A percentile compares a stretch with the other conserved stretches of the same genome.
Evolutionary conservation across 1,140 invertebrate species (phyloP).

Genomic region (Dendrolimus kikuchii): DNA sequence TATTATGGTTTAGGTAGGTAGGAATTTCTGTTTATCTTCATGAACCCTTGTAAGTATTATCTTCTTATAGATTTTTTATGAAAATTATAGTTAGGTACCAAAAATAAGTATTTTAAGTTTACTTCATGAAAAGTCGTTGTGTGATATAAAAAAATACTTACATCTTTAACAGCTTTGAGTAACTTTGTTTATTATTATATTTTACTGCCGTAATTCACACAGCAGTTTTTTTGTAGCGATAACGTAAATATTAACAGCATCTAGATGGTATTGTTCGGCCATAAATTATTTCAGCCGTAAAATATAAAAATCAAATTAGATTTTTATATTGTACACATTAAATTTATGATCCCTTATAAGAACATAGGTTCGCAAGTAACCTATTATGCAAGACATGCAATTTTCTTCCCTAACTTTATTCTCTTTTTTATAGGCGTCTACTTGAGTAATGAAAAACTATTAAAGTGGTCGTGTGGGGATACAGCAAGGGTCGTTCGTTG

Average conservation of each 20-base stretch:
- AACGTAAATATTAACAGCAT: background rate
- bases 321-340: slow-evolving; percentile 19
- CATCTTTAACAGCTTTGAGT: too few relatives aligned
- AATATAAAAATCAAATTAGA: slow-evolving; percentile 48
- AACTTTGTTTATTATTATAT: too few relatives aligned
- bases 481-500: slow-evolving; percentile 47
- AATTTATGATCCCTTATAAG: slow-evolving; percentile 40
- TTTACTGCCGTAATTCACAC: too few relatives aligned
- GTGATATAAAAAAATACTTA: too few relatives aligned
- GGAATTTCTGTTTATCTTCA: too few relatives aligned
- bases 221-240: too few relatives aligned
- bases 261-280: slow-evolving; percentile 14
- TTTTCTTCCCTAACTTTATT: slow-evolving; percentile 64
- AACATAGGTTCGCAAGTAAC: slow-evolving; percentile 24
- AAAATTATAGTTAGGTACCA: too few relatives aligned
- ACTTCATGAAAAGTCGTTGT: too few relatives aligned
- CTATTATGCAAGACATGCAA: slow-evolving; percentile 66
- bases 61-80: too few relatives aligned
- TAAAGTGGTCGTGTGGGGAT: slow-evolving; percentile 58
- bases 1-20: too few relatives aligned
- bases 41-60: too few relatives aligned
- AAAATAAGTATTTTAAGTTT: too few relatives aligned
- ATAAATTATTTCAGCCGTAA: slow-evolving; percentile 34
- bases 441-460: slow-evolving; percentile 72
- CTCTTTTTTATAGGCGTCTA: slow-evolving; percentile 59